These are phyloP conservation scores for Hermodice carunculata DNA, from an alignment of 2,888 invertebrate species.

Conservation along the genomic window DNA sequence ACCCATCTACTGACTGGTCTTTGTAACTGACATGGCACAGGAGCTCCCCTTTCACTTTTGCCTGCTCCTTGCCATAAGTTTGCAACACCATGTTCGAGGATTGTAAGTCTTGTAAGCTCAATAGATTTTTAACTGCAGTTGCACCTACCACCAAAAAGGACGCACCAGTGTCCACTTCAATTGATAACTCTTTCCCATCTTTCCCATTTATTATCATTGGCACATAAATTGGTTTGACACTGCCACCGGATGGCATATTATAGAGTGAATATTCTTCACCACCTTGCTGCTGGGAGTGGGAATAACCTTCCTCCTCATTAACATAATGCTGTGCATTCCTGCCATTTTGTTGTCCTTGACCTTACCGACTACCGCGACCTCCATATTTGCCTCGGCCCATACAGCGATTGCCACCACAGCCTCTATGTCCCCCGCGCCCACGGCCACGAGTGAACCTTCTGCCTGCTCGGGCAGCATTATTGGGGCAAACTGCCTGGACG, in stretches of 20 bases:
- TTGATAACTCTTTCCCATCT: not conserved
- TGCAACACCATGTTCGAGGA: not conserved
- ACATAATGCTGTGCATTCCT: too few species aligned
- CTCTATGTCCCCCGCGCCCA: too few species aligned
- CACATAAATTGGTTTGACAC: too few species aligned
- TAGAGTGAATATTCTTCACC: too few species aligned
- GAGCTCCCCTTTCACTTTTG: not conserved
- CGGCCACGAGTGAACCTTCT: too few species aligned
- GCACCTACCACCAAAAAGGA: not conserved
- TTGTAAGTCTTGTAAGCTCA: not conserved
- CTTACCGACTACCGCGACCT: slow-evolving; percentile 1
- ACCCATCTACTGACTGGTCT: not conserved
- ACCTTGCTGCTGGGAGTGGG: too few species aligned
- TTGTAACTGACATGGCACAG: not conserved
- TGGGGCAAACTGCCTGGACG: not conserved
- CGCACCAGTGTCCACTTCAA: slow-evolving; percentile 2
- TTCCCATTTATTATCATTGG: too few species aligned
- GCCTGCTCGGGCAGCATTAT: too few species aligned
- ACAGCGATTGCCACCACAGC: too few species aligned
- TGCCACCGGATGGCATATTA: too few species aligned
- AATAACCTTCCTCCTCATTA: too few species aligned
- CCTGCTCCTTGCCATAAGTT: not conserved
- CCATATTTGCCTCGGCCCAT: not conserved
- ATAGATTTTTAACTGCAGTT: not conserved
- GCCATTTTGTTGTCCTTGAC: too few species aligned